Evolutionary conservation across 2,113 vertebrate species (phyloP).

Genomic region (western clawed frog (Xenopus tropicalis)): DNA sequence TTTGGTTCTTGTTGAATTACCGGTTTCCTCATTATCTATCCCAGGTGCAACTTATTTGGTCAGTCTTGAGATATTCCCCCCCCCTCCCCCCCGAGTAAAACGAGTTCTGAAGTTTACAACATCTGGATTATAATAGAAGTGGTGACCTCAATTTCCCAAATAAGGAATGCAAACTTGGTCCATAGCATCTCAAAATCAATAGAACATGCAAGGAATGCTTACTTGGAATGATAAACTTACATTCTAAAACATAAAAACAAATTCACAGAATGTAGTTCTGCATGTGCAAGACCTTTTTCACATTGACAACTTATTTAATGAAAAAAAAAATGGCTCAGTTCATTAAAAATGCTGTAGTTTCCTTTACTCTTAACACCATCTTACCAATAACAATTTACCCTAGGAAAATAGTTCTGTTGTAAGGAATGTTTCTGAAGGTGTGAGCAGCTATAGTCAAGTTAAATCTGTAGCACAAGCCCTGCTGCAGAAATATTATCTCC

Average conservation of each 20-base stretch:
- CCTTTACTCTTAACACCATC: neutral
- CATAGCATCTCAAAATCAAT: neutral
- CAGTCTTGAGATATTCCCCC: no score
- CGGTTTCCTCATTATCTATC: no score
- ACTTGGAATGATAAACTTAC: neutral
- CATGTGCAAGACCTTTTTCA: constrained; percentile 12
- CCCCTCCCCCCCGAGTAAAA: no score
- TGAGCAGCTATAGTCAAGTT: neutral
- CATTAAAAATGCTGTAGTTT: constrained; percentile 1
- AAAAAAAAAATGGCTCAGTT: constrained; percentile 28
- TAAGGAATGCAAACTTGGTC: neutral
- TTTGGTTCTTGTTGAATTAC: no score
- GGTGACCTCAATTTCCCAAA: no score
- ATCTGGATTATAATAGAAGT: no score
- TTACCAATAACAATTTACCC: no score
- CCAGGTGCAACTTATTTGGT: no score
- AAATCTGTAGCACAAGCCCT: constrained; percentile 77
- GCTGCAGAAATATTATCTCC: constrained; percentile 80
- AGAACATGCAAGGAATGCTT: neutral
- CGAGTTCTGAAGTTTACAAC: no score
- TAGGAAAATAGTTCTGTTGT: no score
- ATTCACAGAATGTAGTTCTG: neutral
- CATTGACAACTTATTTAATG: neutral
- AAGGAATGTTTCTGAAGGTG: no score
- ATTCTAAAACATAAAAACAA: neutral